Base-by-base conservation (phyloP, 64 coral and sea anemone species). In the Pachyseris speciosa region DNA sequence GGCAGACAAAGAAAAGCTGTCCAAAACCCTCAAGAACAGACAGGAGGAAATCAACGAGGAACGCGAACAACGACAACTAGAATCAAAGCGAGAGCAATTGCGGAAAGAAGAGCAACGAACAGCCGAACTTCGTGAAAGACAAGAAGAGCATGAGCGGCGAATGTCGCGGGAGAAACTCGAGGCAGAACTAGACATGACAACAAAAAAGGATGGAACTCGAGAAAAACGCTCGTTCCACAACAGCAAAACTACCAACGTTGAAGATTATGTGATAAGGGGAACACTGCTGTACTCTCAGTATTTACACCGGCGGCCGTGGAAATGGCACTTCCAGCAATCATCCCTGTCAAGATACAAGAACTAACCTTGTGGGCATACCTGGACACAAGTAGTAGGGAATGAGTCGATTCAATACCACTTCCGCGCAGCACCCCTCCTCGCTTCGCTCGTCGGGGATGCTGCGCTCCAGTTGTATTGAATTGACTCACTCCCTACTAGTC, bases 341-440 rank as follows among this genome's bases (percentile, higher is more conserved):
- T 92, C 77, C 90, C 81, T 48, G 77, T 94, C 25, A 42, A 88
- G 60, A 83, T 89, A 64, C 28, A 89, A 45, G 67, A 55, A 10
- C 13, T 39, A 20, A 89, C 85, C 53, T 74, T 94, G 25, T 89
- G 86, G 92, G 86, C 92, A 7, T 94, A 87, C 73, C 63, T 94
- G 16, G 86, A 94, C 69, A 94, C 92, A 6, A 86, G 92, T n/a
- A n/a, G n/a, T n/a, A n/a, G n/a, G n/a, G n/a, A n/a, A n/a, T n/a
- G n/a, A n/a, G n/a, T n/a, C n/a, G n/a, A n/a, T n/a, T n/a, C n/a
- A n/a, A n/a, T n/a, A n/a, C n/a, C n/a, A n/a, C n/a, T n/a, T n/a
- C n/a, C n/a, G n/a, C n/a, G n/a, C n/a, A n/a, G n/a, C n/a, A n/a
- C n/a, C n/a, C n/a, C n/a, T n/a, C n/a, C n/a, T n/a, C n/a, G n/a